Conservation (phyloP, 2,888 invertebrate species). For the Cephus spinipes region DNA sequence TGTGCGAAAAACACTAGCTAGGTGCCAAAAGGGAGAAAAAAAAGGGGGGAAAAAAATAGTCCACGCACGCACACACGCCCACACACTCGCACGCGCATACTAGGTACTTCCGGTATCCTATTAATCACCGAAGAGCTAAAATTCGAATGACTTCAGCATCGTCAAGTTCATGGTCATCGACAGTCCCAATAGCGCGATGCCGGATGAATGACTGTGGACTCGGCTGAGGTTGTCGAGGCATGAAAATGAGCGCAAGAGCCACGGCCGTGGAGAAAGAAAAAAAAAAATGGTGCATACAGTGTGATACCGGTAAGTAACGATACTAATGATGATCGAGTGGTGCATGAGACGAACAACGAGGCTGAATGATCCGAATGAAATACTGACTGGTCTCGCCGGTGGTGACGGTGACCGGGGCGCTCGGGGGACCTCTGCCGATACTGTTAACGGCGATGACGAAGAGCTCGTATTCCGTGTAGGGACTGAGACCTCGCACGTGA, state of each 20-base stretch:
- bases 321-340: slow-evolving; percentile 12
- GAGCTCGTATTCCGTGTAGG: slow-evolving; percentile 97
- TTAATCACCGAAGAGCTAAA: background rate
- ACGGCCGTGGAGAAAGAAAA: background rate
- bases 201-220: background rate
- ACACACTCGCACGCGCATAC: background rate
- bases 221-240: background rate
- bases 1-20: slow-evolving; percentile 48
- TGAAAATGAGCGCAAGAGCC: background rate
- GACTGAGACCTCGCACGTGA: slow-evolving; percentile 88
- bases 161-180: background rate
- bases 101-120: background rate
- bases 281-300: background rate
- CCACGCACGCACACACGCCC: background rate
- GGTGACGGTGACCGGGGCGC: slow-evolving; percentile 88
- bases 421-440: slow-evolving; percentile 92
- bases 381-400: slow-evolving; percentile 96
- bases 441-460: slow-evolving; percentile 95
- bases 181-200: background rate
- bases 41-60: background rate
- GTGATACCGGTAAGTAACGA: background rate
- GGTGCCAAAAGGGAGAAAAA: slow-evolving; percentile 23
- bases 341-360: slow-evolving; percentile 14
- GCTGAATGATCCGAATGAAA: slow-evolving; percentile 11
- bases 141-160: background rate